Evolutionary conservation across 2,888 invertebrate species (phyloP), one percentile per base, ranked within the genome.

Genomic region (Phortica okadai): DNA sequence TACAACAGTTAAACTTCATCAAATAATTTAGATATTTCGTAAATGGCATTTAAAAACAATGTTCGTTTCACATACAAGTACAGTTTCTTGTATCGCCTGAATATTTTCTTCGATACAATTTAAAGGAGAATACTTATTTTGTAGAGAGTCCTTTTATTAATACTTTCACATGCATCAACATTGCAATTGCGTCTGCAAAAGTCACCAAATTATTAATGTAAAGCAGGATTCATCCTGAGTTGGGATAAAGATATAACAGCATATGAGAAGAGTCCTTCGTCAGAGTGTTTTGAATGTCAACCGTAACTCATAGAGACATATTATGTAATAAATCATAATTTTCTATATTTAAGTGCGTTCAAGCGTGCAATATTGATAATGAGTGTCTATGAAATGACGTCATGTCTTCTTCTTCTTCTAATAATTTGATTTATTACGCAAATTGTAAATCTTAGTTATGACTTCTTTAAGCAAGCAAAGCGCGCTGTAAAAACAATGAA

Each of bases 361-460:
- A 86, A 82, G 85, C 85, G 86, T 82, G 84, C 82, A 85, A 86
- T 86, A 85, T 85, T 85, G 86, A 85, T 85, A 84, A 85, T 86
- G 85, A 85, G 76, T 81, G 62, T 59, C 74, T 74, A 21, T 78
- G 73, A 67, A 70, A 56, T 69, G 62, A 76, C 77, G 67, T 79
- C 75, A 67, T 64, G 16, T 16, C 16, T 75, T 75, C 14, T 45
- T 64, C 6, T 7, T 33, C 59, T 69, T 69, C 42, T 75, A 74
- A 73, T 41, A 62, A 70, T 81, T 83, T 86, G 85, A 85, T 85
- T 85, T 85, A 85, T 86, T 79, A 78, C 54, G 70, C 67, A 74
- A 73, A 74, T 42, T 44, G 80, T 86, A 86, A 83, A 84, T 82
- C 81, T 85, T 85, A 86, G 84, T 85, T 85, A 85, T 85, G 42